Conservation (phyloP, 2,888 invertebrate species). For the Aromia moschata region DNA sequence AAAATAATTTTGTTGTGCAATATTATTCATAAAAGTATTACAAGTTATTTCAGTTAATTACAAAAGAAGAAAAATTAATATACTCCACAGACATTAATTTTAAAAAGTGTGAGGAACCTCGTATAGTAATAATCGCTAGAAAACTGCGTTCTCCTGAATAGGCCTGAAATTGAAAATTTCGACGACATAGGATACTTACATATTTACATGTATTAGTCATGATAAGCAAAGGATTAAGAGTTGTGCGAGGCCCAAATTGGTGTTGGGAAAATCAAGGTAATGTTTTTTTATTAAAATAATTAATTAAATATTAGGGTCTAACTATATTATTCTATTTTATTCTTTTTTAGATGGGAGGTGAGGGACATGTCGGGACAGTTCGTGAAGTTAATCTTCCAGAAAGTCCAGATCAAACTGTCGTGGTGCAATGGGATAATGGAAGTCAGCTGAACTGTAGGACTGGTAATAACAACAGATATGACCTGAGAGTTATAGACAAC, state of each 20-base stretch:
- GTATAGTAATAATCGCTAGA: no score
- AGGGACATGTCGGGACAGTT: conserved; percentile 82
- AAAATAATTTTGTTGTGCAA: no score
- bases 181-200: no score
- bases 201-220: conserved; percentile 51
- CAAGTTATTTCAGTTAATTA: no score
- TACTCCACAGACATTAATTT: no score
- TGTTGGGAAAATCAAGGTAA: conserved; percentile 80
- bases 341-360: conserved; percentile 73
- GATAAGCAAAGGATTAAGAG: conserved; percentile 76
- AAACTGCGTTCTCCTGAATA: no score
- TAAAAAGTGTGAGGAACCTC: no score
- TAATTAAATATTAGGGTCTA: background rate
- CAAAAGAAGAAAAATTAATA: no score
- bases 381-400: conserved; percentile 77
- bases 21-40: no score
- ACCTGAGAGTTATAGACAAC: conserved; percentile 83
- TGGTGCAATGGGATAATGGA: conserved; percentile 88
- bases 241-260: conserved; percentile 85
- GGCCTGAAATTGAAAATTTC: no score
- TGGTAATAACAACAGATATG: conserved; percentile 85
- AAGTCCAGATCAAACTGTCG: conserved; percentile 85
- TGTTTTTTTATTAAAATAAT: conserved; percentile 5
- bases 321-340: no score
- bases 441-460: conserved; percentile 80